These are phyloP conservation scores for Scolanthus callimorphus DNA, from an alignment of 92 coral and sea anemone species.

Conservation along the genomic window DNA sequence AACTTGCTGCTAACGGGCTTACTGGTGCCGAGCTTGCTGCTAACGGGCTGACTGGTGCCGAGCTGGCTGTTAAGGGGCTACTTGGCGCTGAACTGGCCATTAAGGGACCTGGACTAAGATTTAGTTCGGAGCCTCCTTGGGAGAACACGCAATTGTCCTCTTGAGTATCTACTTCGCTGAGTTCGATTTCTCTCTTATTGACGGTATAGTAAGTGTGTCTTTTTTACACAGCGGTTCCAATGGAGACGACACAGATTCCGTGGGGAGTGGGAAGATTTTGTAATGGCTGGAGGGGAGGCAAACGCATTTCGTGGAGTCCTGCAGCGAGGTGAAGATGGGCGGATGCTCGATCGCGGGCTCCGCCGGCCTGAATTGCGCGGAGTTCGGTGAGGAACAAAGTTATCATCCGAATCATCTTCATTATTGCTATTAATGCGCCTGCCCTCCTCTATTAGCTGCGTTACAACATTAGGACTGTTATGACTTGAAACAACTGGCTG, in stretches of 20 bases:
- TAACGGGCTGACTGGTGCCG: too few species aligned
- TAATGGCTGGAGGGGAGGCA: background rate
- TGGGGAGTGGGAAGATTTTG: constrained; percentile 2
- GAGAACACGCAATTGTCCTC: background rate
- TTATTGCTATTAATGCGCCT: constrained; percentile 18
- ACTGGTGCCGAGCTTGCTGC: too few species aligned
- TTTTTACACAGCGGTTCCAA: too few species aligned
- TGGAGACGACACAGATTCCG: constrained; percentile 7
- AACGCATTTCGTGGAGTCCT: constrained; percentile 5
- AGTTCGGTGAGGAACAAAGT: background rate
- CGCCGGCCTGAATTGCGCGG: constrained; percentile 27
- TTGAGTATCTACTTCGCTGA: background rate
- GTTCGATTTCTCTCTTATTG: constrained; percentile 12
- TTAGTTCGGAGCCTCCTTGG: too few species aligned
- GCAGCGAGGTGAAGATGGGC: background rate
- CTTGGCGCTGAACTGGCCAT: too few species aligned
- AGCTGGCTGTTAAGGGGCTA: too few species aligned
- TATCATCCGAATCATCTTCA: constrained; percentile 23
- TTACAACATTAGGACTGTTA: constrained; percentile 50
- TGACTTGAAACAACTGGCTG: constrained; percentile 64
- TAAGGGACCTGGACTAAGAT: too few species aligned
- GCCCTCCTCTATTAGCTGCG: constrained; percentile 32
- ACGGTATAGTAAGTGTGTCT: too few species aligned
- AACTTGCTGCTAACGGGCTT: too few species aligned
- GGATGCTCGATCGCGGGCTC: constrained; percentile 29